Evolutionary conservation across 2,797 vertebrate genomes (phyloP), one percentile per base, ranked within the genome.

Genomic region (Pogoniulus pusillus): DNA sequence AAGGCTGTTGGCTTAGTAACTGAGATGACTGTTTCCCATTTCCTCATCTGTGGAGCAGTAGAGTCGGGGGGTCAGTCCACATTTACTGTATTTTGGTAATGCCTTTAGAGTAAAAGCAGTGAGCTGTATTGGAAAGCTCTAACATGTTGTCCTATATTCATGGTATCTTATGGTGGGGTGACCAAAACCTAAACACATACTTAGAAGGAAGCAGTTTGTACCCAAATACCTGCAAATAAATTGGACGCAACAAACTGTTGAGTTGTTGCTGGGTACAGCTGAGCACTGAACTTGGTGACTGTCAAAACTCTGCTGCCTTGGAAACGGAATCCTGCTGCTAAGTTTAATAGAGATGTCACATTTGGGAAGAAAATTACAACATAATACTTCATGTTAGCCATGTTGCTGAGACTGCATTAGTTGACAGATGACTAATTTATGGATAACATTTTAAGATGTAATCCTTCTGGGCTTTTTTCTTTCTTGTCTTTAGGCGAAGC

Each of bases 401-500:
- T 70, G 57, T 43, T 90, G 54, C 65, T 84, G 53, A 45, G 5
- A 7, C 32, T 76, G 63, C 23, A 2, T 53, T 66, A 70, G 37
- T 29, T 92, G 82, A 66, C 60, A 79, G 63, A 59, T 76, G 43
- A 45, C 26, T 80, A 10, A 39, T 73, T 63, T 35, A 34, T 54
- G 39, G 43, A 34, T 79, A 76, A 34, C 0, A 0, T 57, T 85
- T 73, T 79, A 85, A 79, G 66, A 24, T 8, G 6, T 84, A 68
- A 92, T 86, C 11, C 62, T 55, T 59, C 5, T 89, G 71, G 0
- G 1, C 15, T 74, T 70, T 89, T 75, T 57, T 71, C 22, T 45
- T 83, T 39, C 55, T 92, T 90, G 8, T 76, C 77, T 95, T 90
- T 72, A 98, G 98, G 99, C 59, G 99, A 99, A 98, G 99, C 99